Evolutionary conservation across 2,888 invertebrate genomes (phyloP).

Genomic region (Leistus spinibarbis): DNA sequence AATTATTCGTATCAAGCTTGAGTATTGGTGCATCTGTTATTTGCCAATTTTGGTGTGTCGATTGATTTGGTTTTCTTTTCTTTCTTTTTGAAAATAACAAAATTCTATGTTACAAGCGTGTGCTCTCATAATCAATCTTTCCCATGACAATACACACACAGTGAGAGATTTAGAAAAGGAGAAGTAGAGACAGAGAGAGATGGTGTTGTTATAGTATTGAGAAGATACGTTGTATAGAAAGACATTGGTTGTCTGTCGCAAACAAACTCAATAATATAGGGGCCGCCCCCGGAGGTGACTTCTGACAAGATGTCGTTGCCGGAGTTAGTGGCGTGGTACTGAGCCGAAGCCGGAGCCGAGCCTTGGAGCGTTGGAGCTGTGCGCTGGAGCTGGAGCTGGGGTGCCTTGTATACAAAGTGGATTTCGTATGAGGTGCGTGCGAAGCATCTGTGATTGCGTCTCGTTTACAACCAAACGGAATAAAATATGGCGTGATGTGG

Average conservation of each 20-base stretch:
- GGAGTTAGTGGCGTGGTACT: slow-evolving; percentile 1
- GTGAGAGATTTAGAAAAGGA: background rate
- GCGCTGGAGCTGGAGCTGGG: slow-evolving; percentile 5
- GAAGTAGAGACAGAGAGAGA: background rate
- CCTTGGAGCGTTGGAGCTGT: no score
- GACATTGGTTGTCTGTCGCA: slow-evolving; percentile 26
- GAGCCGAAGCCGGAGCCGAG: slow-evolving; percentile 9
- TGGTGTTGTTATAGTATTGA: background rate
- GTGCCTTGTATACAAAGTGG: slow-evolving; percentile 44
- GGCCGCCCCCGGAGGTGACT: slow-evolving; percentile 18
- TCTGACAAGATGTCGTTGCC: slow-evolving; percentile 20
- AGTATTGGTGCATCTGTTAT: background rate
- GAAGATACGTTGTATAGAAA: slow-evolving; percentile 9
- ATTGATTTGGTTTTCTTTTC: background rate
- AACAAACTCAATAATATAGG: slow-evolving; percentile 34
- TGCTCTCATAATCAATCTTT: slow-evolving; percentile 32
- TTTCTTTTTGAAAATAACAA: slow-evolving; percentile 28
- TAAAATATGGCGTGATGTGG: slow-evolving; percentile 45
- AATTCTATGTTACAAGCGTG: slow-evolving; percentile 27
- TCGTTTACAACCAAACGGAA: slow-evolving; percentile 46
- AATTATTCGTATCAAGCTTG: background rate
- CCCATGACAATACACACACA: slow-evolving; percentile 31
- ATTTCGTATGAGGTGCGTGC: slow-evolving; percentile 46
- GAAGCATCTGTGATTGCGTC: slow-evolving; percentile 44
- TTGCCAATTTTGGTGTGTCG: background rate